Base-by-base conservation (phyloP, 2,888 invertebrate species). In the Athripsodes cinereus region DNA sequence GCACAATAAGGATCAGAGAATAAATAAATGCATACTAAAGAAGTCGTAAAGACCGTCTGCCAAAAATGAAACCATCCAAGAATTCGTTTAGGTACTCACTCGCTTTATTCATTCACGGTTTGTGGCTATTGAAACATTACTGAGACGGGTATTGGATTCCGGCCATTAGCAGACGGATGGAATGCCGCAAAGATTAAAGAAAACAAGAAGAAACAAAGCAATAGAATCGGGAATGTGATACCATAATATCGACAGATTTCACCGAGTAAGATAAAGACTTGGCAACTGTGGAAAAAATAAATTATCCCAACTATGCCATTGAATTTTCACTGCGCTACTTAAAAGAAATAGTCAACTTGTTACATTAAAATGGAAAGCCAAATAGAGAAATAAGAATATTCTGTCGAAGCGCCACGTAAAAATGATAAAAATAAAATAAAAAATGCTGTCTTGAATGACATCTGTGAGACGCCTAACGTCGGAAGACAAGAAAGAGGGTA, bases 91-190 rank as follows among this genome's bases (percentile, higher is more conserved):
- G 16, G 44, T 52, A 52, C 40, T 40, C 13, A n/a, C n/a, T n/a
- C 5, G 13, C 8, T 40, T 40, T 40, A 57, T 22, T 57, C 57
- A 57, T 57, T 57, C 52, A 52, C 56, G 56, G 40, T 16, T 56
- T 47, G 50, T 16, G 52, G 22, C 34, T 35, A 47, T 46, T 44
- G 52, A 18, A 57, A 57, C 52, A 57, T 57, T 57, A 44, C 52
- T 34, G 44, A 44, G 21, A 26, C 31, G 31, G 31, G 40, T 31
- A 22, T 52, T 44, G 52, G 56, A 56, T 51, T 52, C 47, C 52
- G 52, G 56, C 51, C 56, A 52, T 56, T 46, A 22, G 31, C 22
- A 13, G 16, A 19, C 16, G 52, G 46, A 57, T 26, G 57, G 52
- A 20, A 57, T 57, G 46, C 35, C 46, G 16, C 44, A 2, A 16